These are phyloP conservation scores for Microtus obscurus DNA, from an alignment of 2,797 vertebrate genomes.

Conservation along the genomic window DNA sequence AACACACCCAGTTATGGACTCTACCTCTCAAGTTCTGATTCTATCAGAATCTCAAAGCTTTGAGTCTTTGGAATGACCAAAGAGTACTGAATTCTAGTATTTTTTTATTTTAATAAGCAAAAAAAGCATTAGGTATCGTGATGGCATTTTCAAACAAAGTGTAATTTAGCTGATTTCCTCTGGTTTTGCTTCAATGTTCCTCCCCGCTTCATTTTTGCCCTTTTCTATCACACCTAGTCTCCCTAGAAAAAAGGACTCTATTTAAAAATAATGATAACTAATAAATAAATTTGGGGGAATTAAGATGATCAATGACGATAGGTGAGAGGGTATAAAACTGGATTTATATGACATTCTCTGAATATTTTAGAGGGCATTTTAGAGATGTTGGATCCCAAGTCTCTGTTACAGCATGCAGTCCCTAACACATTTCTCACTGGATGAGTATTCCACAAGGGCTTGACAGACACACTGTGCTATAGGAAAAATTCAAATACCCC, in stretches of 20 bases:
- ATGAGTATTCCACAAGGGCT: not conserved
- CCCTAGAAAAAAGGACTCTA: not conserved
- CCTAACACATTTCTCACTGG: not conserved
- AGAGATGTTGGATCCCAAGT: too few relatives aligned
- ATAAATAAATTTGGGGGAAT: not conserved
- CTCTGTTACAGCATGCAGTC: rapidly evolving
- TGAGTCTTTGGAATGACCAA: not conserved
- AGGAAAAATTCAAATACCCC: not conserved
- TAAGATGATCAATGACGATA: not conserved
- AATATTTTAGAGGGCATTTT: not conserved
- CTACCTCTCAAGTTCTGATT: not conserved
- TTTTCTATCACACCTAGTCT: not conserved
- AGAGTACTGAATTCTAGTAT: not conserved
- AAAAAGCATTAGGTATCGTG: not conserved
- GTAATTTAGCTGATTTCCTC: not conserved
- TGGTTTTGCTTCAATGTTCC: not conserved
- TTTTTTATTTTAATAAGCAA: not conserved
- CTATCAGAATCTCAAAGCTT: not conserved
- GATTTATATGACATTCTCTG: not conserved
- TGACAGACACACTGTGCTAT: not conserved
- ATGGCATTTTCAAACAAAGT: not conserved
- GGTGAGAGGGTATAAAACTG: not conserved
- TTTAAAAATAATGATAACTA: not conserved
- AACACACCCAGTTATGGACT: rapidly evolving
- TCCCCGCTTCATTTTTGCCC: not conserved